Conservation (phyloP, 2,797 vertebrate species). For the Sebastes iracundus region DNA sequence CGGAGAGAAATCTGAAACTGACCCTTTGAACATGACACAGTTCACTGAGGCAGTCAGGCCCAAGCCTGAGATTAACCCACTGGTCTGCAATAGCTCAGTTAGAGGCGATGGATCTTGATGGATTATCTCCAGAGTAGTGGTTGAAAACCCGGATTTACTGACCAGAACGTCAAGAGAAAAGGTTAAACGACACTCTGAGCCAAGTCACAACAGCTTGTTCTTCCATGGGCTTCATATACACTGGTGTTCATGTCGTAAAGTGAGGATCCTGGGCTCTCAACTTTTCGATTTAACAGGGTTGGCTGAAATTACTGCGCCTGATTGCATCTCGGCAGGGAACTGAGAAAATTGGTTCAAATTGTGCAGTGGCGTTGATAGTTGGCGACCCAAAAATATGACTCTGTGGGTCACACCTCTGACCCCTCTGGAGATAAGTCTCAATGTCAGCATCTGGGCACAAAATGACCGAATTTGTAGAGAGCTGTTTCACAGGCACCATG, state of each 20-base stretch:
- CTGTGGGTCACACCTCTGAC: neutral
- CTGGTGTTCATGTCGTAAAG: neutral
- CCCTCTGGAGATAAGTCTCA: slow-evolving; percentile 1
- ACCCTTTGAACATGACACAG: slow-evolving; percentile 10
- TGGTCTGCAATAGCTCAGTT: slow-evolving; percentile 33
- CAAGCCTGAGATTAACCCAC: slow-evolving; percentile 47
- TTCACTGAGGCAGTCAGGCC: slow-evolving; percentile 34
- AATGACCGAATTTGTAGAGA: neutral
- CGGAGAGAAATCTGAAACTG: slow-evolving; percentile 21
- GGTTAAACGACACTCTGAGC: slow-evolving; percentile 33
- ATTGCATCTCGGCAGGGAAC: neutral
- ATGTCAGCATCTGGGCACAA: slow-evolving; percentile 2
- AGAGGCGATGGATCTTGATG: slow-evolving; percentile 28
- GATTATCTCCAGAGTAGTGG: slow-evolving; percentile 48
- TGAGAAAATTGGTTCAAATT: neutral
- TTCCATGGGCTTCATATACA: neutral
- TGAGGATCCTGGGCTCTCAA: neutral
- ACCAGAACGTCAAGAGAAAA: slow-evolving; percentile 37
- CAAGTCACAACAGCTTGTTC: slow-evolving; percentile 8
- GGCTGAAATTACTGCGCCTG: neutral
- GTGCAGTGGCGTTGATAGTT: neutral
- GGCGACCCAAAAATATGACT: slow-evolving; percentile 1
- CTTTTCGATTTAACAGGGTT: neutral
- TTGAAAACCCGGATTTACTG: slow-evolving; percentile 33
- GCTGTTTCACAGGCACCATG: neutral